These are phyloP conservation scores for Ictinia mississippiensis DNA, from an alignment of 2,797 vertebrate species.

Conservation along the genomic window DNA sequence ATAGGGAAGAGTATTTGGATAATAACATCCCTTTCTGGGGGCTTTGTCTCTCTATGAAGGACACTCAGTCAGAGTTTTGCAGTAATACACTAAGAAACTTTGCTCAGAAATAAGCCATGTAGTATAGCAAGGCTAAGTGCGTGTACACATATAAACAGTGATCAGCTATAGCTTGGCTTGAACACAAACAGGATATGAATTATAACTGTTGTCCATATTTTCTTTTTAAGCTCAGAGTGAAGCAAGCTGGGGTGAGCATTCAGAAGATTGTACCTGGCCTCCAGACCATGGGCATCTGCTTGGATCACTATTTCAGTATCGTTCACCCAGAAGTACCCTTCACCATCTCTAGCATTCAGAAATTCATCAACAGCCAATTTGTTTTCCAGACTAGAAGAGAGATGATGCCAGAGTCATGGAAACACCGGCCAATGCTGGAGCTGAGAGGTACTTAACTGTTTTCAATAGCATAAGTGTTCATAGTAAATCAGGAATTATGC, in stretches of 20 bases:
- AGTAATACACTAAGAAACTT: not conserved
- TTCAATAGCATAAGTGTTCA: not conserved
- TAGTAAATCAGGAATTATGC: not conserved
- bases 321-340: constrained; percentile 77
- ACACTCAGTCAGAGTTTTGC: not conserved
- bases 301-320: constrained; percentile 79
- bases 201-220: not conserved
- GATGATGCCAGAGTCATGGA: constrained; percentile 77
- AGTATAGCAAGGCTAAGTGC: not conserved
- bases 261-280: constrained; percentile 79
- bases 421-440: constrained; percentile 75
- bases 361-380: constrained; percentile 84
- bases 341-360: constrained; percentile 77
- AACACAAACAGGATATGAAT: not conserved
- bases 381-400: constrained; percentile 79
- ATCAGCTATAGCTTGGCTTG: not conserved
- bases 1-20: not conserved
- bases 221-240: constrained; percentile 75
- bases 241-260: constrained; percentile 77
- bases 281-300: constrained; percentile 72
- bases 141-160: not conserved
- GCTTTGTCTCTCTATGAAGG: not conserved
- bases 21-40: not conserved
- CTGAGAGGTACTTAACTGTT: constrained; percentile 67
- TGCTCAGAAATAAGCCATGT: not conserved